A percentile compares a stretch with the other conserved stretches of the same genome.
Conservation (phyloP, 2,888 invertebrate genomes). For the Scrobipalpa costella region DNA sequence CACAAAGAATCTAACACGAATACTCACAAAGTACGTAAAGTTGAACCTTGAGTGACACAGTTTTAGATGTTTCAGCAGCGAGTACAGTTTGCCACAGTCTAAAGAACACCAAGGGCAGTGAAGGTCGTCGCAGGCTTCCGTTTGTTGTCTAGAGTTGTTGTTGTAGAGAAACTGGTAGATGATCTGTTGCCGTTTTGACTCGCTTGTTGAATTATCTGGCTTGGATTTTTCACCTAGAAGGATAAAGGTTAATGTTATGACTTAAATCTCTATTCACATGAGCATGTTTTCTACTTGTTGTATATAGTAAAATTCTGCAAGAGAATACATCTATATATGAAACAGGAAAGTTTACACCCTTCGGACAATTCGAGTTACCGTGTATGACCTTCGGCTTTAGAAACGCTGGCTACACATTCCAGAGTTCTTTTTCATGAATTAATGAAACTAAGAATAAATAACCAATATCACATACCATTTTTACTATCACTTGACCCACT, state of each 20-base stretch:
- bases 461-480: conserved; percentile 57
- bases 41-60: conserved; percentile 96
- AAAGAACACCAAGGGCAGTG: conserved; percentile 98
- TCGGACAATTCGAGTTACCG: no score
- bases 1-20: neutral
- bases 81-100: conserved; percentile 93
- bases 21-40: conserved; percentile 92
- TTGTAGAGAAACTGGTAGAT: conserved; percentile 98
- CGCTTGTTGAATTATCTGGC: conserved; percentile 47
- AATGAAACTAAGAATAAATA: no score
- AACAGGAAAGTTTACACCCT: no score
- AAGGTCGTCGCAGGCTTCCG: conserved; percentile 95
- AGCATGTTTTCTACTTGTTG: neutral
- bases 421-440: no score
- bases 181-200: conserved; percentile 85
- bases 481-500: conserved; percentile 55
- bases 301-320: neutral
- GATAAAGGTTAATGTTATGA: neutral
- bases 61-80: conserved; percentile 95
- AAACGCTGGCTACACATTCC: no score
- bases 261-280: neutral
- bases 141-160: conserved; percentile 96
- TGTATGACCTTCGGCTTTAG: no score
- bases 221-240: conserved; percentile 60
- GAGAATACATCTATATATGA: no score